phyloP scores from a whole-genome alignment of 1,140 invertebrate species.

The Pectinophora gossypiella region DNA sequence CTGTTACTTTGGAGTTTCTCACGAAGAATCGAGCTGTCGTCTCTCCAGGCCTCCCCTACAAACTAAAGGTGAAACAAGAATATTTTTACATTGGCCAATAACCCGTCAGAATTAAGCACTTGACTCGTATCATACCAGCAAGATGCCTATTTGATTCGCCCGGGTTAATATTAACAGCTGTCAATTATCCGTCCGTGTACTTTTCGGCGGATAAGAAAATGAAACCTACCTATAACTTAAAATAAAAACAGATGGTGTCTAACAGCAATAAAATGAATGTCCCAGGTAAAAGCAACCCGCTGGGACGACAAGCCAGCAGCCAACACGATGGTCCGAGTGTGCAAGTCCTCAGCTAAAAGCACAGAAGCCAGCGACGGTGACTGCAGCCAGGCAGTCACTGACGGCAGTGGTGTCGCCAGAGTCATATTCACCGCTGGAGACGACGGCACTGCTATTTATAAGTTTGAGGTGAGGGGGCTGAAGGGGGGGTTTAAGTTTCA shows the following conservation, averaged over 20 bases:
- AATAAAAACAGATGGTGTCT: background rate
- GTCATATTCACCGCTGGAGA: slow-evolving; percentile 44
- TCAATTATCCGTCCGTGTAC: too few species aligned
- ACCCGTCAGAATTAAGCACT: too few species aligned
- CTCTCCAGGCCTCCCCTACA: slow-evolving; percentile 80
- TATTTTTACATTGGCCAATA: background rate
- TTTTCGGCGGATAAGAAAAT: too few species aligned
- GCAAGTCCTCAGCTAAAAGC: slow-evolving; percentile 16
- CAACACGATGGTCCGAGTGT: slow-evolving; percentile 33
- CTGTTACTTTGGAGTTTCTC: slow-evolving; percentile 75
- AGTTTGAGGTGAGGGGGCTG: slow-evolving; percentile 42
- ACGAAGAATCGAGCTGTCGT: slow-evolving; percentile 76
- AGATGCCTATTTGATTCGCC: too few species aligned
- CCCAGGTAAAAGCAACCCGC: slow-evolving; percentile 46
- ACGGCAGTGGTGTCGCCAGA: slow-evolving; percentile 36
- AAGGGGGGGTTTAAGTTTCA: too few species aligned
- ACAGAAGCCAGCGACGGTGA: background rate
- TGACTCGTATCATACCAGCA: too few species aligned
- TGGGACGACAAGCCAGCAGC: slow-evolving; percentile 54
- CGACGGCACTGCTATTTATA: slow-evolving; percentile 28
- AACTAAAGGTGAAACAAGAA: slow-evolving; percentile 73
- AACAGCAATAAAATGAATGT: background rate
- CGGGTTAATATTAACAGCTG: too few species aligned
- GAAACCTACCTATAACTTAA: too few species aligned
- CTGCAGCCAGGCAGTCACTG: slow-evolving; percentile 37